Conservation (phyloP, 1,140 invertebrate species). For the Trichoplusia ni region DNA sequence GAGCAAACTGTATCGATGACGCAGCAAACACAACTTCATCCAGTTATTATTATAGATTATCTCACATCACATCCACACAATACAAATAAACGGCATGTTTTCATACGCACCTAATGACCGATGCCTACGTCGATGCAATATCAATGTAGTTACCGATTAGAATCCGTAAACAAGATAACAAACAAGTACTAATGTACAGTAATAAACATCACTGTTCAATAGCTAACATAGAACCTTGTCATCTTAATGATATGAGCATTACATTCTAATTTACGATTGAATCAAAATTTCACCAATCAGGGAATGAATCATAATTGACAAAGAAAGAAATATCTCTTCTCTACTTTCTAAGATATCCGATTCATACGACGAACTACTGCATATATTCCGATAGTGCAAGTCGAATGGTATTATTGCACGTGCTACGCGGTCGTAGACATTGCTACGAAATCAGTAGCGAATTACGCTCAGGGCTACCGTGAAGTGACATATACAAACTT, state of each 20-base stretch:
- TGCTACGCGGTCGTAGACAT: slow-evolving; percentile 38
- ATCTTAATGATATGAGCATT: too few species aligned
- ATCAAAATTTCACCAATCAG: slow-evolving; percentile 11
- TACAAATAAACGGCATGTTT: too few species aligned
- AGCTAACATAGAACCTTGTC: slow-evolving; percentile 14
- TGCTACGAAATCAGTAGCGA: slow-evolving; percentile 40
- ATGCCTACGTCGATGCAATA: too few species aligned
- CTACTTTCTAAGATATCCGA: slow-evolving; percentile 28
- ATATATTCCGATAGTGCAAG: not conserved
- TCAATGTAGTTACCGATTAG: not conserved
- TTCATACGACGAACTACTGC: not conserved
- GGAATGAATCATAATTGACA: slow-evolving; percentile 14
- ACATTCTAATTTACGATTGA: slow-evolving; percentile 2
- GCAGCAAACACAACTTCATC: too few species aligned
- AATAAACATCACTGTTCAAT: not conserved
- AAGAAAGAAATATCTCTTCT: slow-evolving; percentile 30
- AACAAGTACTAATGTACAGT: not conserved
- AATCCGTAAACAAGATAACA: slow-evolving; percentile 1
- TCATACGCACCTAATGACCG: too few species aligned
- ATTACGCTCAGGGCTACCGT: too few species aligned
- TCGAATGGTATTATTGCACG: not conserved
- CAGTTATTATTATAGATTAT: too few species aligned
- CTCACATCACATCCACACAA: too few species aligned
- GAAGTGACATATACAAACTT: too few species aligned
- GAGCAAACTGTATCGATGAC: too few species aligned